Percentiles rank a stretch among this genome's conserved stretches.
Evolutionary conservation across 1,140 invertebrate genomes (phyloP).

Genomic region (Goniozus legneri): DNA sequence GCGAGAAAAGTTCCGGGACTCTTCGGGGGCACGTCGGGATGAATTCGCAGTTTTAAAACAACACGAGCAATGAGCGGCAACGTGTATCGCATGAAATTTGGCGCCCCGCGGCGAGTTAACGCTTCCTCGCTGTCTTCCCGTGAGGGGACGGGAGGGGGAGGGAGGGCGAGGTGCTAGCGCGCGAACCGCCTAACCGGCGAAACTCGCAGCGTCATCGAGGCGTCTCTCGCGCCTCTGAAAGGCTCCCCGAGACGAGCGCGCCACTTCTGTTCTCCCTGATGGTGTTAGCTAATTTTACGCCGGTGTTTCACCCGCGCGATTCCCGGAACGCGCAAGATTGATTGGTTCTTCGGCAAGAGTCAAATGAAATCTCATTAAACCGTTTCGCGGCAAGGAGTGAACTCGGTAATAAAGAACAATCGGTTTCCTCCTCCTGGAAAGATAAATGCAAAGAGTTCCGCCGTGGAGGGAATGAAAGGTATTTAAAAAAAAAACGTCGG

Average conservation of each 20-base stretch:
- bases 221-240: conserved; percentile 8
- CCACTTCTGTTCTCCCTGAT: too few relatives aligned
- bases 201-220: conserved; percentile 35
- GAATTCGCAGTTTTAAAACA: conserved; percentile 15
- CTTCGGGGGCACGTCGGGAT: conserved; percentile 8
- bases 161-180: too few relatives aligned
- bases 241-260: too few relatives aligned
- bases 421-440: conserved; percentile 1
- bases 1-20: too few relatives aligned
- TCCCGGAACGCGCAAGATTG: conserved; percentile 32
- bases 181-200: too few relatives aligned
- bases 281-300: conserved; percentile 36
- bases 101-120: conserved; percentile 12
- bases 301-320: conserved; percentile 24
- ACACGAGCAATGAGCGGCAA: conserved; percentile 13
- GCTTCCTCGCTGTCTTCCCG: conserved; percentile 10
- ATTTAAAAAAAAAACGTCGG: too few relatives aligned
- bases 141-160: too few relatives aligned
- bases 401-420: conserved; percentile 19
- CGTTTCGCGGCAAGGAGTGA: conserved; percentile 12
- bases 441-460: too few relatives aligned
- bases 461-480: too few relatives aligned
- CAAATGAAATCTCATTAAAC: conserved; percentile 18
- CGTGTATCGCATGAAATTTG: conserved; percentile 12
- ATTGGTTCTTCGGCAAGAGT: conserved; percentile 22